phyloP scores from a whole-genome alignment of 2,888 invertebrate genomes.

The Drosophila acutilabella region DNA sequence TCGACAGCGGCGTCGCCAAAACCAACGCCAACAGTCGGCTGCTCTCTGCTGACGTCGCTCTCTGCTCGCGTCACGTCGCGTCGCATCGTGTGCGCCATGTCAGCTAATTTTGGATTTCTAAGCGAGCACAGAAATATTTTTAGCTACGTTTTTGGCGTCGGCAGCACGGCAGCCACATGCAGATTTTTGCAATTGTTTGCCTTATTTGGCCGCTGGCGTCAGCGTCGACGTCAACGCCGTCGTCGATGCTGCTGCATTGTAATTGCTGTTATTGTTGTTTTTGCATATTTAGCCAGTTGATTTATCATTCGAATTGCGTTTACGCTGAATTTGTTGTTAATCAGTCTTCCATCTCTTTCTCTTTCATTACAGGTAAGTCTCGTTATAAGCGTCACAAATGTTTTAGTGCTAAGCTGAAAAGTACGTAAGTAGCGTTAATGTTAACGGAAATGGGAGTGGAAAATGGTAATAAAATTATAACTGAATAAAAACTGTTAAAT shows the following conservation, averaged over 20 bases:
- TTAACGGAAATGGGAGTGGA: slow-evolving; percentile 18
- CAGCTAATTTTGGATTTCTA: slow-evolving; percentile 78
- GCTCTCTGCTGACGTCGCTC: slow-evolving; percentile 30
- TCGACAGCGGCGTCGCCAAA: slow-evolving; percentile 38
- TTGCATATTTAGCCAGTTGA: slow-evolving; percentile 75
- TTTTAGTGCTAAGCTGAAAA: slow-evolving; percentile 31
- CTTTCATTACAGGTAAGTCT: slow-evolving; percentile 69
- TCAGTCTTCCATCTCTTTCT: slow-evolving; percentile 48
- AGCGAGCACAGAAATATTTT: slow-evolving; percentile 74
- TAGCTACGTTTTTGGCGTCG: slow-evolving; percentile 61
- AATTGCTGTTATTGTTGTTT: slow-evolving; percentile 36
- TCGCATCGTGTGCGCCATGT: slow-evolving; percentile 57
- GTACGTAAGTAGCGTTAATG: slow-evolving; percentile 49
- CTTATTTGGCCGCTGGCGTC: slow-evolving; percentile 67
- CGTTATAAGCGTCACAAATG: slow-evolving; percentile 11
- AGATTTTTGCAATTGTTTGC: slow-evolving; percentile 80
- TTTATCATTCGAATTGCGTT: slow-evolving; percentile 72
- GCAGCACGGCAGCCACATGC: slow-evolving; percentile 60
- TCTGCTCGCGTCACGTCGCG: slow-evolving; percentile 11
- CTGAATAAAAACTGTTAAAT: not conserved
- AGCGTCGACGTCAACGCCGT: slow-evolving; percentile 18
- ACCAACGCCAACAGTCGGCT: slow-evolving; percentile 11
- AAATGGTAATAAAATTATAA: not conserved
- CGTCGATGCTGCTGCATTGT: slow-evolving; percentile 29
- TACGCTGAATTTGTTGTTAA: slow-evolving; percentile 69